Conservation (phyloP, 2,888 invertebrate species). For the Salpingus planirostris region DNA sequence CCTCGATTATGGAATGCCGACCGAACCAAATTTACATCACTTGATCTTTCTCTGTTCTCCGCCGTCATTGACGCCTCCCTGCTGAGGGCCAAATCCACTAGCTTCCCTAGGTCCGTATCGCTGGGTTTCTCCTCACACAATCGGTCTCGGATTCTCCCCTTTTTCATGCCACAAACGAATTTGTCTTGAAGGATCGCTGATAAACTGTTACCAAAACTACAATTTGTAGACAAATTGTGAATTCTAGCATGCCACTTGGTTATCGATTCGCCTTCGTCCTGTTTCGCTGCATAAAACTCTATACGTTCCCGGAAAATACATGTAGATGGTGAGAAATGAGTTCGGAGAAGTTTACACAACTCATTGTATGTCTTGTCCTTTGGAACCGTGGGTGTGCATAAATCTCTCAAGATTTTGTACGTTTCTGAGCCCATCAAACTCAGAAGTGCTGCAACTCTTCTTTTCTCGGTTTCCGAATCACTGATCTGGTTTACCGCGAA, state of each 20-base stretch:
- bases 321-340: slow-evolving; percentile 13
- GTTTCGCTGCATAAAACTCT: slow-evolving; percentile 17
- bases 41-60: neutral
- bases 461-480: no score
- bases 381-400: no score
- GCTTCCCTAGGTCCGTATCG: neutral
- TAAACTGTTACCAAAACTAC: slow-evolving; percentile 15
- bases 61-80: neutral
- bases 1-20: no score
- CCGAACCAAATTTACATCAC: no score
- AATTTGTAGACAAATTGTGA: slow-evolving; percentile 16
- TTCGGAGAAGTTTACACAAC: slow-evolving; percentile 8
- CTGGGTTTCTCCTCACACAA: slow-evolving; percentile 13
- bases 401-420: no score
- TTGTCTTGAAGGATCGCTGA: slow-evolving; percentile 6
- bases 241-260: slow-evolving; percentile 17
- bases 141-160: slow-evolving; percentile 13
- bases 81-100: slow-evolving; percentile 1
- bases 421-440: no score
- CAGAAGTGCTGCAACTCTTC: no score
- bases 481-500: no score
- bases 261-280: slow-evolving; percentile 14
- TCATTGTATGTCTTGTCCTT: slow-evolving; percentile 18
- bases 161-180: slow-evolving; percentile 12
- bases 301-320: slow-evolving; percentile 16